Evolutionary conservation across 2,888 invertebrate species (phyloP), one percentile per base, ranked within the genome.

Genomic region (Xylota segnis): DNA sequence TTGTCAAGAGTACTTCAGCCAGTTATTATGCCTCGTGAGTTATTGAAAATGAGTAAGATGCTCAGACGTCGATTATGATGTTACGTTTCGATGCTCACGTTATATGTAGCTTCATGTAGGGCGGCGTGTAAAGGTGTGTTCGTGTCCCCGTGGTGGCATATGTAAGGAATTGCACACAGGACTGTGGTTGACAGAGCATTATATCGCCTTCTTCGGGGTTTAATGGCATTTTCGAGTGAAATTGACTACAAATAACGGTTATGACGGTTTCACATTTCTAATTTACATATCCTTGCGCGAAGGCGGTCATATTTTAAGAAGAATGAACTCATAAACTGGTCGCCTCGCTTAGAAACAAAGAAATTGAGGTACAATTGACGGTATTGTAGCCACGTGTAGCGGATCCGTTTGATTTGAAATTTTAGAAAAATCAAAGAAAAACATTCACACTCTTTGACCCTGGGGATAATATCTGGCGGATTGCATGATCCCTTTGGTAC

Each of bases 21-120:
- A 52, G 52, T 34, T 58, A 34, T 43, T 58, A 50, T 63, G 81
- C 63, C 52, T 59, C 70, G 76, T 76, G 65, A 65, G 58, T 45
- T 47, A 58, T 45, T 54, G 75, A 27, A 23, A 56, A 27, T 16
- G 68, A 54, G 66, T 68, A 16, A 43, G 68, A 54, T 78, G 61
- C 23, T 76, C 40, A 52, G 18, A 16, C 47, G 56, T 56, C 63
- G 56, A 37, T 75, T 63, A 74, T 63, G 37, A 37, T 65, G 47
- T 56, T 23, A 43, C n/a, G 43, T 59, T 14, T 52, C 23, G 23
- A 23, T 23, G 23, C 37, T 61, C 27, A 37, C 29, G 58, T 72
- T 65, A 10, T 32, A 45, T 18, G 16, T 43, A 29, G 32, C 6
- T n/a, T 45, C 5, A 27, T 10, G 23, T 32, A 43, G 37, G 16